phyloP scores from a whole-genome alignment of 2,888 invertebrate genomes.

The Selenia dentaria region DNA sequence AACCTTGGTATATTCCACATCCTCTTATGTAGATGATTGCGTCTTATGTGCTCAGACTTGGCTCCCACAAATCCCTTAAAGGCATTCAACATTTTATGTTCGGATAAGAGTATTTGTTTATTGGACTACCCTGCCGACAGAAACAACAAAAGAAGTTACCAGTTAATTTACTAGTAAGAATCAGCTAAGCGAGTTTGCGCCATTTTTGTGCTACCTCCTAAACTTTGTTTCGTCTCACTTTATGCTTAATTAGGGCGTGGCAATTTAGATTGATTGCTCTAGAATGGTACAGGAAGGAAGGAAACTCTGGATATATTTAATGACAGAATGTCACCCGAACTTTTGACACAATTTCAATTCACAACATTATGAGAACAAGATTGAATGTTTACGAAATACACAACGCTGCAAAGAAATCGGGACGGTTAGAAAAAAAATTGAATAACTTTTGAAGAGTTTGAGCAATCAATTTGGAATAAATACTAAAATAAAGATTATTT shows the following conservation, averaged over 20 bases:
- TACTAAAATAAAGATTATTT: too few relatives aligned
- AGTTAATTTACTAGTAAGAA: conserved; percentile 20
- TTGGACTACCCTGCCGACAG: conserved; percentile 19
- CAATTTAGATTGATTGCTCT: conserved; percentile 6
- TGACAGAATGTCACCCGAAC: neutral
- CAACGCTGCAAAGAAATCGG: too few relatives aligned
- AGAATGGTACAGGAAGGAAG: neutral
- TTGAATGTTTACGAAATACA: too few relatives aligned
- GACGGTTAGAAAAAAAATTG: too few relatives aligned
- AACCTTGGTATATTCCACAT: neutral
- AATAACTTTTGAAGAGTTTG: too few relatives aligned
- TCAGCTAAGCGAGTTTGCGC: conserved; percentile 10
- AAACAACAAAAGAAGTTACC: conserved; percentile 25
- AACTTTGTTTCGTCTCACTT: conserved; percentile 18
- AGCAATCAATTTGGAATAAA: too few relatives aligned
- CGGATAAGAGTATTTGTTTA: conserved; percentile 16
- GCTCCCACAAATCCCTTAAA: conserved; percentile 10
- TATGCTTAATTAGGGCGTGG: conserved; percentile 19
- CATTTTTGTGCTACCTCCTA: conserved; percentile 25
- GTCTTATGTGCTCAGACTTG: conserved; percentile 2
- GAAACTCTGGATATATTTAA: conserved; percentile 4
- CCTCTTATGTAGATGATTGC: neutral
- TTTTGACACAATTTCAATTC: neutral
- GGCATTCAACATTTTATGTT: conserved; percentile 12
- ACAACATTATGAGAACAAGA: too few relatives aligned